Conservation (phyloP, 2,113 vertebrate species). For the Mystacornis crossleyi region DNA sequence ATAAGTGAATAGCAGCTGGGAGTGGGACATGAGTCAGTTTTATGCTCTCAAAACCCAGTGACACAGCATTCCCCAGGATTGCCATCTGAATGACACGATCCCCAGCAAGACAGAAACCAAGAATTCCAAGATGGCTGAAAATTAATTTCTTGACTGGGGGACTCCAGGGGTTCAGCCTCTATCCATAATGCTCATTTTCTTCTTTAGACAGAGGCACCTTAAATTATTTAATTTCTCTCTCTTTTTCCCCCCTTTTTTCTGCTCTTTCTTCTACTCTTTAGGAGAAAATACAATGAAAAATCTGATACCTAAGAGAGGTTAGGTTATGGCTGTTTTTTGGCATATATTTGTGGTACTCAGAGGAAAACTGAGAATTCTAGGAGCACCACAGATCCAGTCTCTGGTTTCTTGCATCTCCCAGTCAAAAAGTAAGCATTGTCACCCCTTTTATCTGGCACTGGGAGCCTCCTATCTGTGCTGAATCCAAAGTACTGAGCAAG, state of each 20-base stretch:
- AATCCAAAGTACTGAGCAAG: background rate
- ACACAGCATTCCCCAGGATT: background rate
- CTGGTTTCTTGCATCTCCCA: background rate
- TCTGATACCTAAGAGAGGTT: background rate
- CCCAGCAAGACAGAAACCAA: background rate
- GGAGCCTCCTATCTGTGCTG: background rate
- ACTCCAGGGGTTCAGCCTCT: background rate
- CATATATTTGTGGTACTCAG: background rate
- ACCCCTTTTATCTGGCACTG: background rate
- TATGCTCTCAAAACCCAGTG: background rate
- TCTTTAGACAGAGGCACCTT: background rate
- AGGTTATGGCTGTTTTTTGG: background rate
- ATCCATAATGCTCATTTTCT: background rate
- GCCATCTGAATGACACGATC: background rate
- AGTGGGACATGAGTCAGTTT: background rate
- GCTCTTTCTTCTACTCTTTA: background rate
- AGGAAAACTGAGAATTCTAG: background rate
- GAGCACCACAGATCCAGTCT: background rate
- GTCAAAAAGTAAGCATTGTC: background rate
- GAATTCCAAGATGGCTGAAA: background rate
- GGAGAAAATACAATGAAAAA: background rate
- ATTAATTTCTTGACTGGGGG: background rate
- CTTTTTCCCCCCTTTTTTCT: fast-evolving
- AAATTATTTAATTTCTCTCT: background rate
- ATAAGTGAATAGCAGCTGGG: background rate